phyloP scores from a whole-genome alignment of 2,113 vertebrate genomes.

The Macquaria ambigua region DNA sequence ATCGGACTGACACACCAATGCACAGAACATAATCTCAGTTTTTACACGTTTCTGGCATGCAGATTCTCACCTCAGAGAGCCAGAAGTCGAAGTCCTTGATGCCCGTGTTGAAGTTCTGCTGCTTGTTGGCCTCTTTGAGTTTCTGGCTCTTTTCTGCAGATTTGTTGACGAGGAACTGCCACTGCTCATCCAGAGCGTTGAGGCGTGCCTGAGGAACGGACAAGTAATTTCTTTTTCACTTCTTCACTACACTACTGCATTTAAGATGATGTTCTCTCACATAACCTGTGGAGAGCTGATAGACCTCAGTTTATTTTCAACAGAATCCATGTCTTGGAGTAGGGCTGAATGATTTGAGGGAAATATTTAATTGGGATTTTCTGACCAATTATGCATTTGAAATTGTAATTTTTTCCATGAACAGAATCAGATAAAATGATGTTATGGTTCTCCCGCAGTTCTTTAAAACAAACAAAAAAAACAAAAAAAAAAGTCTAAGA shows the following conservation, averaged over 20 bases:
- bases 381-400: neutral
- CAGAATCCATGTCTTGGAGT: neutral
- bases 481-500: too few relatives aligned
- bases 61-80: constrained; percentile 92
- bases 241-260: neutral
- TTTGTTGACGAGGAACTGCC: constrained; percentile 98
- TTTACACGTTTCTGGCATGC: accelerated
- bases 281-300: neutral
- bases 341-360: neutral
- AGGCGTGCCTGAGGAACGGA: constrained; percentile 86
- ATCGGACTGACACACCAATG: neutral
- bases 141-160: constrained; percentile 99
- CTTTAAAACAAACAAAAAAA: too few relatives aligned
- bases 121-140: constrained; percentile 98
- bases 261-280: neutral
- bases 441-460: too few relatives aligned
- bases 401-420: neutral
- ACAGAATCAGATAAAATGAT: neutral
- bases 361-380: neutral
- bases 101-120: constrained; percentile 99
- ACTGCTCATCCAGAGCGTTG: constrained; percentile 94
- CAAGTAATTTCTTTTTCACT: neutral
- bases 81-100: constrained; percentile 99
- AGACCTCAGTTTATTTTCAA: neutral
- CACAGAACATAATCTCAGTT: neutral